Conservation (phyloP, 2,797 vertebrate genomes). For the Cetoscarus ocellatus region DNA sequence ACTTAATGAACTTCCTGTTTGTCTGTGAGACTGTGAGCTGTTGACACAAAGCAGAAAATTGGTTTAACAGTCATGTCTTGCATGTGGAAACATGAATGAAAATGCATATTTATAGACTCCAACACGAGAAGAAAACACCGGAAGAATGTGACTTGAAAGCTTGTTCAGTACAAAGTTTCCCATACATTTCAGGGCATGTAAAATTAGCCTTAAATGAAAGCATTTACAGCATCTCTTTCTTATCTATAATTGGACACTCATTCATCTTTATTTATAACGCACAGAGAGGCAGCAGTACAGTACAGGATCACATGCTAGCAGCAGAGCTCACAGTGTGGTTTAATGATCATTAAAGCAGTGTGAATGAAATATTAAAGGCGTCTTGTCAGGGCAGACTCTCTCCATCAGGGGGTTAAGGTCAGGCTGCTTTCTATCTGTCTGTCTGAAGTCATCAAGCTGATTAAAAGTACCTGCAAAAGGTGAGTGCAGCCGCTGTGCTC, state of each 20-base stretch:
- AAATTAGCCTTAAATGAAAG: neutral
- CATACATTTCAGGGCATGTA: neutral
- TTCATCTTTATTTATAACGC: constrained; percentile 32
- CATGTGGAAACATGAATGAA: neutral
- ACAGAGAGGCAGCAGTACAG: constrained; percentile 17
- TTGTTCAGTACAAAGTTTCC: neutral
- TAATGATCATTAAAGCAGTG: constrained; percentile 65
- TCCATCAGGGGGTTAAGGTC: constrained; percentile 69
- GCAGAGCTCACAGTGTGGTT: constrained; percentile 37
- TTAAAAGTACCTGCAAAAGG: constrained; percentile 62
- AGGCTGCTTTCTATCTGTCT: constrained; percentile 60
- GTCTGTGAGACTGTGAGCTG: neutral
- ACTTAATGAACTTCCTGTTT: no score
- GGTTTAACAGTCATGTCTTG: neutral
- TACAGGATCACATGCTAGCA: constrained; percentile 44
- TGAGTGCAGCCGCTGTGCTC: constrained; percentile 30
- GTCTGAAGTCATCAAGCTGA: constrained; percentile 73
- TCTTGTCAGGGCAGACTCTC: constrained; percentile 56
- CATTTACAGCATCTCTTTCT: neutral
- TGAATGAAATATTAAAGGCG: constrained; percentile 70
- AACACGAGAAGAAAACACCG: neutral
- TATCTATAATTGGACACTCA: neutral
- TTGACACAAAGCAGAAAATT: constrained; percentile 2
- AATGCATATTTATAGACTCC: neutral
- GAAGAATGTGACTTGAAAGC: neutral